Evolutionary conservation across 2,888 invertebrate genomes (phyloP), one percentile per base, ranked within the genome.

Genomic region (Latrodectus elegans): DNA sequence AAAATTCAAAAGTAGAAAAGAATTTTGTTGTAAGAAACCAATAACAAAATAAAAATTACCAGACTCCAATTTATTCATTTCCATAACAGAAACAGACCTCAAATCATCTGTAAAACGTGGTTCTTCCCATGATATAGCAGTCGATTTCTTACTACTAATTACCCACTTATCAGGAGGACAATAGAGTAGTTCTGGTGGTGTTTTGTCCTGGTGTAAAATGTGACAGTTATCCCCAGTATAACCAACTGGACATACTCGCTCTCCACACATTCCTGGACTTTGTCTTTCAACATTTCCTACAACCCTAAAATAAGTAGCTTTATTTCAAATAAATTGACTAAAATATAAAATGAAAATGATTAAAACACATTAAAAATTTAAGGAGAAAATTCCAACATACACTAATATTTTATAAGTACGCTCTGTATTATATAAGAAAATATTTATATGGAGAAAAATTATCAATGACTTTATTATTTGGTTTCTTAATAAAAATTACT

Each of bases 101-200:
- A 90, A 84, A 77, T 97, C 97, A 91, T 98, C 97, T 90, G 95
- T 96, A 92, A 97, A 97, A 87, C 95, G 95, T 0, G 97, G 97
- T 90, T 97, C 96, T 91, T 97, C 97, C 97, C 97, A 98, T 22
- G 94, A 95, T 0, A 97, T 97, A 79, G 96, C 94, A 0, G 97
- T 95, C 0, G 97, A 96, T 79, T 97, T 97, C 91, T 97, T 97
- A 92, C 95, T 96, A 11, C 97, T 97, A 90, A 97, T 97, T 1
- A 98, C 96, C 97, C 97, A 97, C 78, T 98, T 93, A 92, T 98
- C 98, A 10, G 97, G 97, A 8, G 98, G 98, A 90, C 98, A 98
- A 91, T 97, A 95, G 89, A 97, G 96, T 0, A 97, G 95, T 90
- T 95, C 94, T 11, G 98, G 98, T 90, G 97, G 94, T 90, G 94